A percentile compares a stretch with the other conserved stretches of the same genome.
These are phyloP conservation scores for Dendrolimus houi DNA, from an alignment of 2,888 invertebrate species.

Conservation along the genomic window DNA sequence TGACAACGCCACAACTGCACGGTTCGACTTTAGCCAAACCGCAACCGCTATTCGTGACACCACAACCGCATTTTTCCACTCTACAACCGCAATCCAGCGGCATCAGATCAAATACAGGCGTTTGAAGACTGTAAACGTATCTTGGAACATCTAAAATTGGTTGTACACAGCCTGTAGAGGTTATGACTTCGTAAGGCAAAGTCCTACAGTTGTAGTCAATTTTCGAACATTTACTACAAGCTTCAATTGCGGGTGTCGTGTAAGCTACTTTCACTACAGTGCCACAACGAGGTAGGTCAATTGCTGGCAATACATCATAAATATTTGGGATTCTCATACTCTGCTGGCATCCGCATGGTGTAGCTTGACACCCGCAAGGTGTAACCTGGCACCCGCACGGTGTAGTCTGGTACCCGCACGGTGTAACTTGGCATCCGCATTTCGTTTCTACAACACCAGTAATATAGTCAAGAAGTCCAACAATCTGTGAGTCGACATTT, in stretches of 20 bases:
- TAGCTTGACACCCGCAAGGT: neutral
- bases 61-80: neutral
- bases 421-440: neutral
- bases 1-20: neutral
- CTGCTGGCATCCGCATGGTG: conserved; percentile 1
- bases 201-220: neutral
- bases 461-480: neutral
- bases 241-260: neutral
- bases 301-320: neutral
- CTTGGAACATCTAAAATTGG: neutral
- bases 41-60: neutral
- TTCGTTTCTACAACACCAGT: neutral
- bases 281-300: neutral
- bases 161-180: neutral
- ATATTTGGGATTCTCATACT: neutral
- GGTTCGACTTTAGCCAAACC: neutral
- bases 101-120: neutral
- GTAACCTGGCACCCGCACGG: conserved; percentile 3
- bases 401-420: neutral
- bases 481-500: neutral
- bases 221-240: neutral
- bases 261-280: neutral
- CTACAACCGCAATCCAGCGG: neutral
- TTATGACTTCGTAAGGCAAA: neutral
- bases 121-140: neutral